phyloP scores from a whole-genome alignment of 2,888 invertebrate genomes.

The Matsumyia berberina region DNA sequence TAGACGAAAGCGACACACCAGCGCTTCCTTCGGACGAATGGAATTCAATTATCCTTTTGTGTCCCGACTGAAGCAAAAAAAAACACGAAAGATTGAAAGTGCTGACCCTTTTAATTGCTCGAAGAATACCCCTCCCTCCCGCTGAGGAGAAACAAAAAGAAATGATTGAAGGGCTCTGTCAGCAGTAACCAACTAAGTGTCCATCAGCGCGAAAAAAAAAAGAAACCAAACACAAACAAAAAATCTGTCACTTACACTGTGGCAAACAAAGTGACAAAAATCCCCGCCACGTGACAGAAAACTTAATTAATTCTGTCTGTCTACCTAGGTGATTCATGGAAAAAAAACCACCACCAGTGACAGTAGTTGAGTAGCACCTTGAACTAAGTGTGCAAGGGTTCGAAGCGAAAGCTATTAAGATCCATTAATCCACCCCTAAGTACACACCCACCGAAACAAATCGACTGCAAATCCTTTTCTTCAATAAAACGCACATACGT shows the following conservation, averaged over 20 bases:
- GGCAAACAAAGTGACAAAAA: constrained; percentile 76
- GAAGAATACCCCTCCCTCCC: neutral
- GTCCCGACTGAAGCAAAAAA: constrained; percentile 4
- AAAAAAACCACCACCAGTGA: constrained; percentile 1
- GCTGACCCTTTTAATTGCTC: constrained; percentile 55
- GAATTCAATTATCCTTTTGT: constrained; percentile 73
- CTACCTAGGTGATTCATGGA: constrained; percentile 52
- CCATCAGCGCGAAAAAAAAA: constrained; percentile 27
- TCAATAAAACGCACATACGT: constrained; percentile 74
- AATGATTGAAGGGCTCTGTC: constrained; percentile 57
- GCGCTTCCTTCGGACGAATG: constrained; percentile 30
- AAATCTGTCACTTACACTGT: constrained; percentile 73
- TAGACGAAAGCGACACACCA: constrained; percentile 21
- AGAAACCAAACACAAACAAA: constrained; percentile 18
- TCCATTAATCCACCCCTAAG: constrained; percentile 75
- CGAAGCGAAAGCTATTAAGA: constrained; percentile 69
- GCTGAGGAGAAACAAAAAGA: constrained; percentile 2
- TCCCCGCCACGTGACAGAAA: constrained; percentile 74
- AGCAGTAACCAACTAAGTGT: constrained; percentile 43
- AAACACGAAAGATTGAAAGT: constrained; percentile 3
- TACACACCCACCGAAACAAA: constrained; percentile 68
- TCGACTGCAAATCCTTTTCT: constrained; percentile 74
- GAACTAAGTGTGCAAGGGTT: constrained; percentile 66
- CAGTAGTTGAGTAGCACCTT: constrained; percentile 43
- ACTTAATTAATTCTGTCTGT: constrained; percentile 75